Evolutionary conservation across 2,888 invertebrate genomes (phyloP), one percentile per base, ranked within the genome.

Genomic region (Habrosyne pyritoides): DNA sequence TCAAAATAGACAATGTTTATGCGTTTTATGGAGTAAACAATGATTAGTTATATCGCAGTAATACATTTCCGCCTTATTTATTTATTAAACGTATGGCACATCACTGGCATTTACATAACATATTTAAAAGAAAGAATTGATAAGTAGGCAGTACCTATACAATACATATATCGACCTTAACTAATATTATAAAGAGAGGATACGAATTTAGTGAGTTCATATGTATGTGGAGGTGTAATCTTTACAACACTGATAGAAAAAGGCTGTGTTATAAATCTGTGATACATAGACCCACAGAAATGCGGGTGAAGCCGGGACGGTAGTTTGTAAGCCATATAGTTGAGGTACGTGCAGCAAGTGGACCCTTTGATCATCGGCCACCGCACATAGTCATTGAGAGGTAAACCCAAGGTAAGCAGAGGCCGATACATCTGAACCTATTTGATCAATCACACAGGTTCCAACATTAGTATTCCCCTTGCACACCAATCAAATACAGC

Each of bases 401-500:
- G 36, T 42, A 18, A 42, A 18, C 42, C 24, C 8, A 42, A 18
- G 2, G 42, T 42, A 42, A 42, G 7, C 18, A 8, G 6, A 18
- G n/a, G 7, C 42, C 42, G 1, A 8, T 28, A 18, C 28, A 28
- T 14, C 0, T n/a, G 12, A 26, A 49, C 14, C 10, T 62, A 64
- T 67, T 75, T 69, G 66, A 73, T 71, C 74, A 73, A 71, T 72
- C 71, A 70, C 61, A 66, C 69, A 67, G 60, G 64, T 64, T 66
- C 61, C 60, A 63, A 63, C 73, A 79, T 79, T 78, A 79, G 73
- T 75, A 77, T 77, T 80, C 79, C 70, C 67, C 64, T 71, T 72
- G 72, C 75, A 69, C 61, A 66, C 73, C 74, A 77, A 81, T 83
- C 79, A 78, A 78, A 78, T 71, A 66, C 68, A 68, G 64, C 59